These are phyloP conservation scores for Phorcus lineatus DNA, from an alignment of 2,888 invertebrate species.

Conservation along the genomic window DNA sequence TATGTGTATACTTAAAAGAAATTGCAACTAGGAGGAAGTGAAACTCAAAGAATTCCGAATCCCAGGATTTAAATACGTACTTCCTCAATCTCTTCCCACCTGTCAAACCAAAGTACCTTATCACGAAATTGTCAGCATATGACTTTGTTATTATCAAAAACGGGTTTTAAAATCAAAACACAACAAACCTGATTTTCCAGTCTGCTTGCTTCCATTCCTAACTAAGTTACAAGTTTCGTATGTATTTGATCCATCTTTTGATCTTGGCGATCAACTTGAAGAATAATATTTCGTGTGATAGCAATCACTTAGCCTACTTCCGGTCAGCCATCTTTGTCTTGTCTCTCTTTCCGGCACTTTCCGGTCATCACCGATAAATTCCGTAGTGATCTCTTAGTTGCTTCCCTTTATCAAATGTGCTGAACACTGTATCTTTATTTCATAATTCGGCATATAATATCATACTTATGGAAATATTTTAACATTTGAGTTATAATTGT, in stretches of 20 bases:
- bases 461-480: no score
- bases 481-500: no score
- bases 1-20: no score
- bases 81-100: no score
- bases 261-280: slow-evolving; percentile 14
- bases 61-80: no score
- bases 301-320: slow-evolving; percentile 55
- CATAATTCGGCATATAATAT: no score
- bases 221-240: slow-evolving; percentile 29
- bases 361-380: slow-evolving; percentile 25
- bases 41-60: no score
- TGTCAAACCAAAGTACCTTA: no score
- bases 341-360: slow-evolving; percentile 26
- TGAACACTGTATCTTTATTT: no score
- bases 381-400: neutral
- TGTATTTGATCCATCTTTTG: slow-evolving; percentile 29
- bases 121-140: no score
- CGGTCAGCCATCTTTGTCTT: slow-evolving; percentile 55
- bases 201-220: slow-evolving; percentile 61
- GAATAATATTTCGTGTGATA: slow-evolving; percentile 23
- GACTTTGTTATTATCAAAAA: no score
- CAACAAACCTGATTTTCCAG: slow-evolving; percentile 59
- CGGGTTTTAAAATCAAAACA: neutral
- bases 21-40: no score
- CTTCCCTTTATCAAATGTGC: neutral